Conservation (phyloP, 2,888 invertebrate species). For the Andrena dorsata region DNA sequence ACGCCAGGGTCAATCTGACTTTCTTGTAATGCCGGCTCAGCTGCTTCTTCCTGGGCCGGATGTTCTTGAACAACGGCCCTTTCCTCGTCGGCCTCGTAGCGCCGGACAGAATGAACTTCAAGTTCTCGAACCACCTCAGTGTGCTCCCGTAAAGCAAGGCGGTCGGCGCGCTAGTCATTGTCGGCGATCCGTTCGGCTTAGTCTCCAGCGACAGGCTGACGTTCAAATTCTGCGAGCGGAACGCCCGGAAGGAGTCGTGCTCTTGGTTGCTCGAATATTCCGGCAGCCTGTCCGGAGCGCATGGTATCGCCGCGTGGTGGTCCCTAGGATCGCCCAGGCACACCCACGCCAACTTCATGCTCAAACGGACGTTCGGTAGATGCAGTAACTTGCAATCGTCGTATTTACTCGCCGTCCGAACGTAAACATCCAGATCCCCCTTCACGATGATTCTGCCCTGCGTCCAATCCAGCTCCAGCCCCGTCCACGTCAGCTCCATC, state of each 20-base stretch:
- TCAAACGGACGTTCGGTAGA: constrained; percentile 94
- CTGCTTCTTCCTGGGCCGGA: constrained; percentile 94
- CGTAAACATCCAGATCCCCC: constrained; percentile 97
- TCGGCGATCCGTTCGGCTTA: constrained; percentile 85
- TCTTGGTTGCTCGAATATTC: constrained; percentile 98
- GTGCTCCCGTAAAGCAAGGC: constrained; percentile 96
- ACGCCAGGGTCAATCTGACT: constrained; percentile 93
- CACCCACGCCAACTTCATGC: constrained; percentile 94
- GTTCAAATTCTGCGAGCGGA: constrained; percentile 94
- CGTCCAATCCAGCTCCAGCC: constrained; percentile 98
- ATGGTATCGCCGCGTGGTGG: constrained; percentile 97
- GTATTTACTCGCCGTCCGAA: constrained; percentile 98
- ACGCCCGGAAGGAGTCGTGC: constrained; percentile 98
- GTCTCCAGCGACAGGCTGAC: constrained; percentile 93
- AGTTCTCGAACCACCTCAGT: constrained; percentile 97
- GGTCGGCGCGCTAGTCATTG: constrained; percentile 87
- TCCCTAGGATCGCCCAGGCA: constrained; percentile 97
- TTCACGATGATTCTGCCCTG: constrained; percentile 96
- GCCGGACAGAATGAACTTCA: constrained; percentile 96
- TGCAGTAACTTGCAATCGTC: constrained; percentile 98
- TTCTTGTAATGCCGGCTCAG: constrained; percentile 96
- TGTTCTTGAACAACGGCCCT: constrained; percentile 94
- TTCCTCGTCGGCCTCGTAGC: constrained; percentile 97
- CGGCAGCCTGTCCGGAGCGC: constrained; percentile 97
- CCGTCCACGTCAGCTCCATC: constrained; percentile 98